phyloP scores from a whole-genome alignment of 1,140 invertebrate species.

The Orchestia grillus region DNA sequence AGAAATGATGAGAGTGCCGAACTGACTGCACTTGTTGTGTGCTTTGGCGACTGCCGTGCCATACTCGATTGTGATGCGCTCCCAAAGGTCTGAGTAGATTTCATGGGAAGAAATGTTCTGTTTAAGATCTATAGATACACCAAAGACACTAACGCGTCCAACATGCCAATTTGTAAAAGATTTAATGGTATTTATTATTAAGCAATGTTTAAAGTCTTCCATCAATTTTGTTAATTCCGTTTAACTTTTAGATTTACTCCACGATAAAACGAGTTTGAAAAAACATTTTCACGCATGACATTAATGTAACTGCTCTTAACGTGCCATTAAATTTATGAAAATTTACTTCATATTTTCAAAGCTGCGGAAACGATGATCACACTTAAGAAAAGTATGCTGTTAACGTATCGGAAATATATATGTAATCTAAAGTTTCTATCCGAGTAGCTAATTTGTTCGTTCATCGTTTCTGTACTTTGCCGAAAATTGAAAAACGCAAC shows the following conservation, averaged over 20 bases:
- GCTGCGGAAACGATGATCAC: background rate
- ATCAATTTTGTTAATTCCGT: background rate
- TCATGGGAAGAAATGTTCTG: conserved; percentile 31
- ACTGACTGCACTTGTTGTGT: background rate
- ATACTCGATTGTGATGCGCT: conserved; percentile 9
- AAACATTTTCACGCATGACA: background rate
- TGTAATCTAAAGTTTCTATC: background rate
- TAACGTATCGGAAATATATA: background rate
- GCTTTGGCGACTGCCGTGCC: conserved; percentile 8
- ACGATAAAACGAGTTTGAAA: background rate
- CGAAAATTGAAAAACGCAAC: background rate
- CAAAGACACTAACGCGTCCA: conserved; percentile 18
- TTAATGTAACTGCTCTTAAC: background rate
- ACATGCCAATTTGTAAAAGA: background rate
- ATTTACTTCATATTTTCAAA: background rate
- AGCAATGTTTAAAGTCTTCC: background rate
- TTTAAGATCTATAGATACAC: background rate
- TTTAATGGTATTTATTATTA: background rate
- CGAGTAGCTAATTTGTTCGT: background rate
- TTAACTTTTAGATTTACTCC: background rate
- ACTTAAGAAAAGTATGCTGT: background rate
- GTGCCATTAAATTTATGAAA: background rate
- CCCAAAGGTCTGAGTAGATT: conserved; percentile 35
- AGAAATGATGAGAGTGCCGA: background rate
- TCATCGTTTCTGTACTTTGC: background rate